Evolutionary conservation across 2,797 vertebrate genomes (phyloP).

Genomic region (Lophotriccus pileatus): DNA sequence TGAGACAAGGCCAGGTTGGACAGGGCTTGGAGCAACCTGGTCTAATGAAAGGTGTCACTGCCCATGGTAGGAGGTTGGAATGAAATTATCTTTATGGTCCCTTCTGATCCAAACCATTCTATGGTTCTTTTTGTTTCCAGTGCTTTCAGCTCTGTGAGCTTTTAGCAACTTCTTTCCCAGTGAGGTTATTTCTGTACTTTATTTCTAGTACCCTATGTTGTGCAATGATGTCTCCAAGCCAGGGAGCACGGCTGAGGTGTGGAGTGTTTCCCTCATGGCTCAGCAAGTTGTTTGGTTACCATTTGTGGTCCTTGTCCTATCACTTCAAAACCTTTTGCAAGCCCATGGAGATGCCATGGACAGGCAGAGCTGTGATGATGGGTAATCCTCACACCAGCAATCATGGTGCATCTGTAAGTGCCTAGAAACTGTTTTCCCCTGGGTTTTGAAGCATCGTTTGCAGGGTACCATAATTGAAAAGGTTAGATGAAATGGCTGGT

Average conservation of each 20-base stretch:
- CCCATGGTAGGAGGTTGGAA: neutral
- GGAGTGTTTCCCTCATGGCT: neutral
- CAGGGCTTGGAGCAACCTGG: neutral
- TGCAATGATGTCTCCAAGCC: neutral
- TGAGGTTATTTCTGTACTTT: neutral
- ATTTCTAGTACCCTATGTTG: fast-evolving
- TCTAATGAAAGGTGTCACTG: neutral
- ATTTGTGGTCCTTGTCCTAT: neutral
- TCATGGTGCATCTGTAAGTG: neutral
- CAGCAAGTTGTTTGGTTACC: neutral
- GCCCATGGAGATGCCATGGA: neutral
- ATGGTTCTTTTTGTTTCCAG: neutral
- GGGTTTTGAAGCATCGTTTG: neutral
- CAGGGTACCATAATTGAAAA: slow-evolving; percentile 2
- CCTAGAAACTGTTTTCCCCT: neutral
- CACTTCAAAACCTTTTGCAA: neutral
- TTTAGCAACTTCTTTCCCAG: neutral
- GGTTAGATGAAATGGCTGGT: slow-evolving; percentile 5
- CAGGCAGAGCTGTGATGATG: neutral
- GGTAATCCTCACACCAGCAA: fast-evolving
- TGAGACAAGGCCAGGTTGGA: neutral
- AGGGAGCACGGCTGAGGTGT: neutral
- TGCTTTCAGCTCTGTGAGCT: neutral
- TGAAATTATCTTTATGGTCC: fast-evolving
- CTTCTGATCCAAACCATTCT: neutral